Percentiles rank a stretch among this genome's conserved stretches.
Evolutionary conservation across 2,888 invertebrate species (phyloP).

Genomic region (Fragum fragum): DNA sequence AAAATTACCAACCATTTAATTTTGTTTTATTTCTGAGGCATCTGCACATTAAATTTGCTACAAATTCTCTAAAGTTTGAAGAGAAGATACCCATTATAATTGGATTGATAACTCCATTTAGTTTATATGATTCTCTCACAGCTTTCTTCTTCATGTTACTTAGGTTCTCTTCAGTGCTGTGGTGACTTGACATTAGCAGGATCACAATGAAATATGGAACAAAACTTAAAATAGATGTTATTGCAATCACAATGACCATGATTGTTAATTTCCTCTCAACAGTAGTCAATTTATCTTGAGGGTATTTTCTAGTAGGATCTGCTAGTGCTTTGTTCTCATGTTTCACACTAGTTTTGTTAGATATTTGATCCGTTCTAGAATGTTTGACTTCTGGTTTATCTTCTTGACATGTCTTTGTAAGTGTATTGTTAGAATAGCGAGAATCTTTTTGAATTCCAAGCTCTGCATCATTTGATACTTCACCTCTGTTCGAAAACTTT

Average conservation of each 20-base stretch:
- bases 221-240: not conserved
- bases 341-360: too few species aligned
- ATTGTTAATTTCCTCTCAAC: not conserved
- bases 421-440: too few species aligned
- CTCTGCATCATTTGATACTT: too few species aligned
- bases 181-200: not conserved
- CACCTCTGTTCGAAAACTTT: not conserved
- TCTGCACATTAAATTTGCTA: not conserved
- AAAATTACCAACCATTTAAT: too few species aligned
- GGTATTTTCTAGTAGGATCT: not conserved
- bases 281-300: not conserved
- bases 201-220: not conserved
- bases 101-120: not conserved
- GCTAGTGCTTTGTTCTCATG: not conserved
- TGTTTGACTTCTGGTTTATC: too few species aligned
- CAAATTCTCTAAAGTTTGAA: not conserved
- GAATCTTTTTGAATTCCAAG: not conserved
- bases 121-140: not conserved
- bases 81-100: not conserved
- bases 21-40: not conserved
- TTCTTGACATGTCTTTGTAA: too few species aligned
- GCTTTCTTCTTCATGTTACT: constrained; percentile 1
- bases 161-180: not conserved
- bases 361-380: too few species aligned
- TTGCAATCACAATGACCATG: not conserved